phyloP scores from a whole-genome alignment of 2,888 invertebrate species.

The Luffia ferchaultella region DNA sequence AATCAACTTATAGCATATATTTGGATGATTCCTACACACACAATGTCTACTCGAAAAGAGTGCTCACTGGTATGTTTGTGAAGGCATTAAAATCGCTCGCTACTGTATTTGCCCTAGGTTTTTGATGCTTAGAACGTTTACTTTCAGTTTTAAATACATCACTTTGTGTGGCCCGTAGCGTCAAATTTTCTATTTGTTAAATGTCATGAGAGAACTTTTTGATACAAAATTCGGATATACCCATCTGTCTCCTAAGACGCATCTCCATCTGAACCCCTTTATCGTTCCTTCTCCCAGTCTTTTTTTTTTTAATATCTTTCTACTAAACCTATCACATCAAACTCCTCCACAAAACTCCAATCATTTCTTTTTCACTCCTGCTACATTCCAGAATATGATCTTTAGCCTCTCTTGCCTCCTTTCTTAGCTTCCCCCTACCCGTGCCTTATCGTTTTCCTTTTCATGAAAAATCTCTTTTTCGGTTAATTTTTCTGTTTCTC shows the following conservation, averaged over 20 bases:
- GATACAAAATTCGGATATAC: too few species aligned
- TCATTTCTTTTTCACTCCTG: too few species aligned
- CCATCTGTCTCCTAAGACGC: too few species aligned
- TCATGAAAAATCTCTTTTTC: neutral
- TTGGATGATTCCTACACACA: neutral
- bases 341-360: too few species aligned
- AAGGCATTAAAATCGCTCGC: constrained; percentile 43
- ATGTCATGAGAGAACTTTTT: too few species aligned
- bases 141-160: constrained; percentile 47
- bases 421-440: neutral
- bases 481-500: neutral
- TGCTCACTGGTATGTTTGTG: constrained; percentile 51
- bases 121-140: constrained; percentile 42
- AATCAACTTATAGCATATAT: too few species aligned
- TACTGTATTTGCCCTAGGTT: constrained; percentile 46
- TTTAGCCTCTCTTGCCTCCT: neutral
- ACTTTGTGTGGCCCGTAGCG: constrained; percentile 38
- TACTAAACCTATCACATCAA: too few species aligned
- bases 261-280: too few species aligned
- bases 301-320: too few species aligned
- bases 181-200: constrained; percentile 8
- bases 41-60: constrained; percentile 17
- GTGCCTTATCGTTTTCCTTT: neutral
- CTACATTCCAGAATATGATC: neutral
- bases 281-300: too few species aligned